A percentile compares a stretch with the other conserved stretches of the same genome.
Conservation (phyloP, 2,113 vertebrate species). For the Danio rerio region DNA sequence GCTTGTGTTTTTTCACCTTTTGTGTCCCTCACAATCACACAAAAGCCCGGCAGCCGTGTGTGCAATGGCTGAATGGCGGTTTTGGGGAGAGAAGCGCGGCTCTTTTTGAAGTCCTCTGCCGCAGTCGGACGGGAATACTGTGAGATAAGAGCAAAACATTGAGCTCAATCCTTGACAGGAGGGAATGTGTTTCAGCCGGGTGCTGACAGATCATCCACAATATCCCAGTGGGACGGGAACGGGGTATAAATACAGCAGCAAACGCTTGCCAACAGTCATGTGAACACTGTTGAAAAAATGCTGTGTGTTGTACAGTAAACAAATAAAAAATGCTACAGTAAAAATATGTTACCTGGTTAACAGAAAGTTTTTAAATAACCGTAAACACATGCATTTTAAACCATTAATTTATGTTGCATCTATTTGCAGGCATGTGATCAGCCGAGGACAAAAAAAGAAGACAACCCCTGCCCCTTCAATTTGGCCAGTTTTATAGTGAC, state of each 20-base stretch:
- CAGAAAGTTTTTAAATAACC: too few relatives aligned
- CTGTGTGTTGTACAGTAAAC: too few relatives aligned
- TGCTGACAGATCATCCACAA: slow-evolving; percentile 46
- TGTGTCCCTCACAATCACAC: slow-evolving; percentile 30
- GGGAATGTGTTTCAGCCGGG: slow-evolving; percentile 38
- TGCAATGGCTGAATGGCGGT: slow-evolving; percentile 4
- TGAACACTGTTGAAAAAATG: neutral
- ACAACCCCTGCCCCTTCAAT: too few relatives aligned
- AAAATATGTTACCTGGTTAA: too few relatives aligned
- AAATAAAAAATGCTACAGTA: too few relatives aligned
- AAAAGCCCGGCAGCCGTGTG: slow-evolving; percentile 12
- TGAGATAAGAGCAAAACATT: slow-evolving; percentile 45
- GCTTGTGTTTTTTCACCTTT: slow-evolving; percentile 42
- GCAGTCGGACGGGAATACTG: slow-evolving; percentile 19
- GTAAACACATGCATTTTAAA: too few relatives aligned
- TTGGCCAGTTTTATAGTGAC: too few relatives aligned
- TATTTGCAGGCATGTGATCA: too few relatives aligned
- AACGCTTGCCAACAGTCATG: neutral
- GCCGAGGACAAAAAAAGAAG: too few relatives aligned
- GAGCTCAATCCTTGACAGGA: slow-evolving; percentile 38
- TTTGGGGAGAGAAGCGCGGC: slow-evolving; percentile 21
- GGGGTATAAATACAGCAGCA: slow-evolving; percentile 6
- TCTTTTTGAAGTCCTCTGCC: slow-evolving; percentile 27
- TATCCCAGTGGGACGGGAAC: neutral
- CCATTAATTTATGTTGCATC: too few relatives aligned